Conservation (phyloP, 2,113 vertebrate genomes). For the Rhineura floridana region DNA sequence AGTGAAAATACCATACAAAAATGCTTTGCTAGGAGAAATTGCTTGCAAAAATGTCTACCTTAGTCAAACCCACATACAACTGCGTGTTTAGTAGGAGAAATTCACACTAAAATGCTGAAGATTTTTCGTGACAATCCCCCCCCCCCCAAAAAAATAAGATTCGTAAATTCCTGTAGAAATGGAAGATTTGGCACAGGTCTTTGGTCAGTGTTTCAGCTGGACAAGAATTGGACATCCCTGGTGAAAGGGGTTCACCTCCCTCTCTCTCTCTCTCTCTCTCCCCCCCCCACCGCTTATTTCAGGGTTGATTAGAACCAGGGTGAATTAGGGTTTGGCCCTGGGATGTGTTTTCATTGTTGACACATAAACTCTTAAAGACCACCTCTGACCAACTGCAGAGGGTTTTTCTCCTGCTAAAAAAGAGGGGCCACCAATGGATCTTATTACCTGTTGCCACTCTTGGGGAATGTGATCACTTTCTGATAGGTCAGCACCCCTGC, state of each 20-base stretch:
- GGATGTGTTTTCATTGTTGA: background rate
- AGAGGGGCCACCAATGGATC: background rate
- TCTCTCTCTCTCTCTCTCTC: constrained; percentile 14
- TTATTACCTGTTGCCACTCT: background rate
- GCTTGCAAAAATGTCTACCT: no score
- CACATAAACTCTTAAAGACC: background rate
- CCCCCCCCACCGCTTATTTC: no score
- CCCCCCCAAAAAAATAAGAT: no score
- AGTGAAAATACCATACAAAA: no score
- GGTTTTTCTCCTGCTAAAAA: background rate
- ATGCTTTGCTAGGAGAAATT: no score
- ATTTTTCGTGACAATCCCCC: no score
- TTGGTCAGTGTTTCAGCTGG: constrained; percentile 50
- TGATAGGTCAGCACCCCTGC: background rate
- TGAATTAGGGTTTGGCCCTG: no score
- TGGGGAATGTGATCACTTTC: no score
- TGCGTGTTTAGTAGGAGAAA: no score
- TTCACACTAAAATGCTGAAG: no score
- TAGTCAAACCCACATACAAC: no score
- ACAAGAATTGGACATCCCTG: constrained; percentile 52
- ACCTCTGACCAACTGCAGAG: background rate
- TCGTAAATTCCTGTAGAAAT: no score
- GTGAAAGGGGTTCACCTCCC: background rate
- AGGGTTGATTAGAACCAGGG: background rate
- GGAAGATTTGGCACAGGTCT: constrained; percentile 51